A percentile compares a stretch with the other conserved stretches of the same genome.
phyloP scores from a whole-genome alignment of 2,888 invertebrate genomes.

The Polydesmus complanatus region DNA sequence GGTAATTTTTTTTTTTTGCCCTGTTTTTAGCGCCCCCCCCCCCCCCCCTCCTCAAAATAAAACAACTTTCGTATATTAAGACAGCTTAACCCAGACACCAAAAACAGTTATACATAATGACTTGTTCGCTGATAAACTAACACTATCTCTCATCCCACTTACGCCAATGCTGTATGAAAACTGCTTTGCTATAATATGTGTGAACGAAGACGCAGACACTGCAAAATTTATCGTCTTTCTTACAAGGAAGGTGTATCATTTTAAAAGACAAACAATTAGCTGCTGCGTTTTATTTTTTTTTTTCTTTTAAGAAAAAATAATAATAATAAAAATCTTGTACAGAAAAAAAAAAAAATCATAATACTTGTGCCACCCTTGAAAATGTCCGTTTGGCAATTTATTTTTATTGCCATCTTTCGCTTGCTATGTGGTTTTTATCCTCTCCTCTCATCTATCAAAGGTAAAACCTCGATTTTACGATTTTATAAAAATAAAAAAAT shows the following conservation, averaged over 20 bases:
- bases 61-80: constrained; percentile 1
- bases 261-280: neutral
- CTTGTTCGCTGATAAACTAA: neutral
- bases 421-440: no score
- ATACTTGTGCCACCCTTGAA: neutral
- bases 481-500: no score
- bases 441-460: no score
- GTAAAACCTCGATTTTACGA: no score
- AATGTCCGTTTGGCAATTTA: neutral
- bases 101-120: neutral
- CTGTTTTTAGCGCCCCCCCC: no score
- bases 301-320: no score
- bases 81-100: neutral
- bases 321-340: no score
- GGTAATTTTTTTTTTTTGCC: no score
- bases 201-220: neutral
- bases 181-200: no score
- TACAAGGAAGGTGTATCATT: neutral
- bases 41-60: neutral
- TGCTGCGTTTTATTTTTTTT: neutral
- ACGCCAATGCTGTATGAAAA: no score
- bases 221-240: neutral
- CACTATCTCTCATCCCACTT: neutral
- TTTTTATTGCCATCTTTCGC: neutral
- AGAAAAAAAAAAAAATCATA: no score